A percentile compares a stretch with the other conserved stretches of the same genome.
Evolutionary conservation across 2,888 invertebrate genomes (phyloP).

Genomic region (Ichneumoninae sp.): DNA sequence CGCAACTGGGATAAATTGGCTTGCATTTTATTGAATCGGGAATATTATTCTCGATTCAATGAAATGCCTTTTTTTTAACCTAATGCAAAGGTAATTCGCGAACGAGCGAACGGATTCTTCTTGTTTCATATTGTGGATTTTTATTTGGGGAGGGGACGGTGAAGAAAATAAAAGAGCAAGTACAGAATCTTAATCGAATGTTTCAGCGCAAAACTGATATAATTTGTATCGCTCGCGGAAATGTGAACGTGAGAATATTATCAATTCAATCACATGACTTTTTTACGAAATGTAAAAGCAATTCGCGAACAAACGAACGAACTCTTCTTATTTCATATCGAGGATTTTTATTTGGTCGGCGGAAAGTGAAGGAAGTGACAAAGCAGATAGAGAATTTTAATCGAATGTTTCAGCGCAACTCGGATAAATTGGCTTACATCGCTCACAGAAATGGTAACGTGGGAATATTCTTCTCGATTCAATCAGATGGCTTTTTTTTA

Average conservation of each 20-base stretch:
- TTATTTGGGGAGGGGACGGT: not conserved
- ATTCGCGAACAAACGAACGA: not conserved
- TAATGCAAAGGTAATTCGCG: too few relatives aligned
- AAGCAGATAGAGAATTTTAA: not conserved
- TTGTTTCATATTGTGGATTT: not conserved
- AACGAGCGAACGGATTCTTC: too few relatives aligned
- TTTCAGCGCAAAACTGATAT: not conserved
- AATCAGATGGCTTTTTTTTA: too few relatives aligned
- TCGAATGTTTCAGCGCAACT: not conserved
- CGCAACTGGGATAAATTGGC: too few relatives aligned
- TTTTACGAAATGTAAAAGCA: too few relatives aligned
- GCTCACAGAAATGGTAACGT: not conserved
- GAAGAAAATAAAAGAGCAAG: not conserved
- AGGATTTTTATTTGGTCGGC: not conserved
- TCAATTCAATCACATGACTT: too few relatives aligned
- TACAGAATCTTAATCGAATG: conserved; percentile 2
- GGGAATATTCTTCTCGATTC: too few relatives aligned
- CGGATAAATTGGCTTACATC: not conserved
- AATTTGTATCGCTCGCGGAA: not conserved
- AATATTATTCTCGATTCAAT: too few relatives aligned
- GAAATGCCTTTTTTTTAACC: too few relatives aligned
- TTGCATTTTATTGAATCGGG: too few relatives aligned
- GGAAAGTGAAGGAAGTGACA: not conserved
- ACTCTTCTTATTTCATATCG: not conserved
- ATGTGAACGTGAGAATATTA: not conserved